Conservation (phyloP, 1,140 invertebrate genomes). For the Drosophila nebulosa region DNA sequence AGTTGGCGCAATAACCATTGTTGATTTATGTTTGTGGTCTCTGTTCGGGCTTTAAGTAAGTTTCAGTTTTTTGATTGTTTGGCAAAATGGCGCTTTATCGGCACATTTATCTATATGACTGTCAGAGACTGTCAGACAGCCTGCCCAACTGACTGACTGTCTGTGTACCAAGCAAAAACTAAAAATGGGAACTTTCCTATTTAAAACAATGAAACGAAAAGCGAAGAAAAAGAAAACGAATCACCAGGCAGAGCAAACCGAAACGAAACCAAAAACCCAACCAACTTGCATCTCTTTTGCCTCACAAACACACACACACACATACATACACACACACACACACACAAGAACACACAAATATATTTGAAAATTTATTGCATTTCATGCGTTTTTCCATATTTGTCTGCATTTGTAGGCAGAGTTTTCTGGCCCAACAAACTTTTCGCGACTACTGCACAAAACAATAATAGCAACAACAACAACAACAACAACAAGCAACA, state of each 20-base stretch:
- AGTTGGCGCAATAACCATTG: background rate
- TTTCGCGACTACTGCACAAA: constrained; percentile 48
- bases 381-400: constrained; percentile 74
- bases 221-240: constrained; percentile 8
- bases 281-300: constrained; percentile 9
- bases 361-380: constrained; percentile 79
- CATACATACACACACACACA: constrained; percentile 23
- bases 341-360: constrained; percentile 51
- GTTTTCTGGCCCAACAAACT: constrained; percentile 61
- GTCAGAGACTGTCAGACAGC: background rate
- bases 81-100: constrained; percentile 61
- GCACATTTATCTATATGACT: constrained; percentile 21
- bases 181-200: constrained; percentile 12
- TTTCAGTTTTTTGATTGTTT: constrained; percentile 59
- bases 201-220: constrained; percentile 46
- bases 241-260: background rate
- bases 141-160: constrained; percentile 17
- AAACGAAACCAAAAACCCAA: background rate
- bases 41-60: constrained; percentile 45
- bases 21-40: constrained; percentile 8
- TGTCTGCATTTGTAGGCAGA: constrained; percentile 75
- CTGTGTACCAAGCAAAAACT: constrained; percentile 14
- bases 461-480: constrained; percentile 22
- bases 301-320: constrained; percentile 5
- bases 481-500: constrained; percentile 16